Evolutionary conservation across 2,797 vertebrate species (phyloP).

Genomic region (Poecilia gillii): DNA sequence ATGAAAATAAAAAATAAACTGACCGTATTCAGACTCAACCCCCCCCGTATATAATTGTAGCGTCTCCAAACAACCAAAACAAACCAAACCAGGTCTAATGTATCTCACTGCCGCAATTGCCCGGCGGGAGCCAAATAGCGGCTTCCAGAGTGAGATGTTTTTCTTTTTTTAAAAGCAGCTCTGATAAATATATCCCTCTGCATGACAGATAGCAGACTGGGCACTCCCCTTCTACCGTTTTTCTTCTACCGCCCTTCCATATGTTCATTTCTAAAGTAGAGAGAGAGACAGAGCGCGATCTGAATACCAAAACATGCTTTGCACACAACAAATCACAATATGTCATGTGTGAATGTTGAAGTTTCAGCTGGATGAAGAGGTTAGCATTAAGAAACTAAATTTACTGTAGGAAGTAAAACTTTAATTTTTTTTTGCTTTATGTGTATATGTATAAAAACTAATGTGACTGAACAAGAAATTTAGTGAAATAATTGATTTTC

Average conservation of each 20-base stretch:
- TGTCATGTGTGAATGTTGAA: background rate
- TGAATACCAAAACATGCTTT: conserved; percentile 35
- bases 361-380: background rate
- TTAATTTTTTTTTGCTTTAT: background rate
- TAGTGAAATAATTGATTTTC: background rate
- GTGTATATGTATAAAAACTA: background rate
- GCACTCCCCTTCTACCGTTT: conserved; percentile 36
- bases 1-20: conserved; percentile 23
- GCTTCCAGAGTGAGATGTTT: conserved; percentile 59
- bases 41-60: conserved; percentile 67
- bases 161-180: conserved; percentile 64
- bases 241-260: conserved; percentile 57
- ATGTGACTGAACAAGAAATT: background rate
- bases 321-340: background rate
- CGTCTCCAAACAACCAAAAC: conserved; percentile 70
- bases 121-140: conserved; percentile 75
- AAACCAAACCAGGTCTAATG: conserved; percentile 72
- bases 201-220: conserved; percentile 67
- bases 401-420: background rate
- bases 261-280: conserved; percentile 57
- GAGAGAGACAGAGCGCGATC: conserved; percentile 24
- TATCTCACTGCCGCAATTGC: conserved; percentile 70
- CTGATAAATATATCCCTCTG: conserved; percentile 68
- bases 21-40: conserved; percentile 31
- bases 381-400: background rate